Conservation (phyloP, 2,888 invertebrate genomes). For the Calliopum simillimum region DNA sequence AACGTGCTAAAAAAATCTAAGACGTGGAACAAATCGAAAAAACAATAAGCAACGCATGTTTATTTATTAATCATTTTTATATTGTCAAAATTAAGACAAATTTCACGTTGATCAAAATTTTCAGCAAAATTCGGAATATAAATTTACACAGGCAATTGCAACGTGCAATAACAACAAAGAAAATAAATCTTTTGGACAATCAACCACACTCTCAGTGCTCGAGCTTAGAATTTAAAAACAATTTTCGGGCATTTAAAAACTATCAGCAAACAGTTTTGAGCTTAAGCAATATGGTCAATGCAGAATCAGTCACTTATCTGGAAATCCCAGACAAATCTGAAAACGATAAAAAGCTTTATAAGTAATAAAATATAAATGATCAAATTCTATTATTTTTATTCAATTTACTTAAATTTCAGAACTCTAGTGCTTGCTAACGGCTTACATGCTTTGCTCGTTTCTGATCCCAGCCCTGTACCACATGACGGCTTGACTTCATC, state of each 20-base stretch:
- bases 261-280: background rate
- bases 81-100: slow-evolving; percentile 28
- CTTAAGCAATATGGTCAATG: slow-evolving; percentile 42
- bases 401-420: slow-evolving; percentile 62
- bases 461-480: slow-evolving; percentile 70
- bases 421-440: slow-evolving; percentile 78
- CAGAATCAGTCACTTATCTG: slow-evolving; percentile 60
- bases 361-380: slow-evolving; percentile 66
- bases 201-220: too few species aligned
- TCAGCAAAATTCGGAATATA: background rate
- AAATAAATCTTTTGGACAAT: background rate
- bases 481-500: slow-evolving; percentile 59
- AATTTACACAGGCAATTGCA: background rate
- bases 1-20: background rate
- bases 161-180: slow-evolving; percentile 7
- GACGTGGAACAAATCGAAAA: slow-evolving; percentile 8
- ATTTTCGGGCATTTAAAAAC: too few species aligned
- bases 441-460: slow-evolving; percentile 77
- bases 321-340: slow-evolving; percentile 77
- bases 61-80: slow-evolving; percentile 12
- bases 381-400: slow-evolving; percentile 2
- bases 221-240: too few species aligned
- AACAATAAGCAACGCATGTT: slow-evolving; percentile 13
- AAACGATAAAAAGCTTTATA: slow-evolving; percentile 83
- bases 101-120: slow-evolving; percentile 26